These are phyloP conservation scores for Drosophila simulans DNA, from an alignment of 1,140 invertebrate species.

Conservation along the genomic window DNA sequence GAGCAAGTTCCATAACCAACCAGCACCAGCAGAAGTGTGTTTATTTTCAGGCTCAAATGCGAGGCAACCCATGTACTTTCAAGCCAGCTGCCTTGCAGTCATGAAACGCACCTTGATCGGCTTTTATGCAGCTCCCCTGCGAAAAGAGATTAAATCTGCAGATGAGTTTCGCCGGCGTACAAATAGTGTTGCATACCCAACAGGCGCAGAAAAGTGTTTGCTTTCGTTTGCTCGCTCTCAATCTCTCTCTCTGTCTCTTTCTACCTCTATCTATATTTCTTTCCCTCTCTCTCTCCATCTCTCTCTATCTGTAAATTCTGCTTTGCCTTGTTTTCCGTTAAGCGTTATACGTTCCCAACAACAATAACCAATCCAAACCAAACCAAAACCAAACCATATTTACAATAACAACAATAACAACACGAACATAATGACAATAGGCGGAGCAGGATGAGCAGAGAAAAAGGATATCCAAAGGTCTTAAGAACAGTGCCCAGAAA, in stretches of 20 bases:
- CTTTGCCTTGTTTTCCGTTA: constrained; percentile 46
- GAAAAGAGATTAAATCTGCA: constrained; percentile 8
- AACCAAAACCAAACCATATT: constrained; percentile 10
- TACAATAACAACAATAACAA: constrained; percentile 32
- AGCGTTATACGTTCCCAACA: constrained; percentile 39
- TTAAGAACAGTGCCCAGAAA: constrained; percentile 8
- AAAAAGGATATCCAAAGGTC: constrained; percentile 18
- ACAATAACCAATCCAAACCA: constrained; percentile 25
- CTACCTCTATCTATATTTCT: constrained; percentile 14
- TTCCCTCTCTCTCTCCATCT: constrained; percentile 8
- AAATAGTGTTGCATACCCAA: constrained; percentile 32
- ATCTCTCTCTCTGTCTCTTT: constrained; percentile 10
- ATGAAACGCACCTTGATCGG: constrained; percentile 12
- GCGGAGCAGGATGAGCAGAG: constrained; percentile 10
- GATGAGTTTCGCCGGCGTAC: neutral
- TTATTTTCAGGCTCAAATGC: too few relatives aligned
- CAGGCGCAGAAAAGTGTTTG: constrained; percentile 28
- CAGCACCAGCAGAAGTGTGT: too few relatives aligned
- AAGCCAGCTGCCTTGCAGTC: constrained; percentile 15
- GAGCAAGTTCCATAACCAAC: too few relatives aligned
- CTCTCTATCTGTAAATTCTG: constrained; percentile 26
- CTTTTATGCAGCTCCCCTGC: neutral
- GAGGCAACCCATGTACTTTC: too few relatives aligned
- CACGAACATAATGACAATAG: constrained; percentile 50
- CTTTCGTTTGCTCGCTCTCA: constrained; percentile 20